phyloP scores from a whole-genome alignment of 2,113 vertebrate species.

The Nothocercus nigrocapillus region DNA sequence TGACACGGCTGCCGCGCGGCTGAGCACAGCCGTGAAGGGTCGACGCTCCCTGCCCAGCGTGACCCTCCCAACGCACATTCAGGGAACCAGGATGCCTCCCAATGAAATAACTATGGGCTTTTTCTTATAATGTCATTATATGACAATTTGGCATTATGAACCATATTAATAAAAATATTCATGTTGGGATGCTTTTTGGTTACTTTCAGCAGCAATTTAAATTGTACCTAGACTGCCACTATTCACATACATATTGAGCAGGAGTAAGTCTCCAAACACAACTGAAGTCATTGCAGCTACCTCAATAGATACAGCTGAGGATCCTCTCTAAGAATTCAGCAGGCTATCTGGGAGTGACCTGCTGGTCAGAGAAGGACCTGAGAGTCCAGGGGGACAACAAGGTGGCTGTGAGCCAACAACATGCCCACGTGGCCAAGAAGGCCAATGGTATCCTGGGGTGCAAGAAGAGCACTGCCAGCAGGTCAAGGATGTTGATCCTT shows the following conservation, averaged over 20 bases:
- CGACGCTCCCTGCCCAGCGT: rapidly evolving
- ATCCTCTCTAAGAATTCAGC: not conserved
- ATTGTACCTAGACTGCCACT: not conserved
- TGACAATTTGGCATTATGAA: not conserved
- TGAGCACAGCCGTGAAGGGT: not conserved
- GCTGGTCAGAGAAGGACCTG: not conserved
- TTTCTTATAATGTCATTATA: not conserved
- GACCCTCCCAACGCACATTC: not conserved
- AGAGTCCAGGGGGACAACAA: not conserved
- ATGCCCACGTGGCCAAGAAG: not conserved
- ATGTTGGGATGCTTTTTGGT: not conserved
- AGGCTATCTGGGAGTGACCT: not conserved
- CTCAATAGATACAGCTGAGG: not conserved
- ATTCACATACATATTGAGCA: not conserved
- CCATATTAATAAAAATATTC: not conserved
- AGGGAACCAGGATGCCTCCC: not conserved
- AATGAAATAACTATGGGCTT: not conserved
- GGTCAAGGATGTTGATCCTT: too few species aligned
- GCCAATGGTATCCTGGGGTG: too few species aligned
- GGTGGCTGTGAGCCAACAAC: not conserved
- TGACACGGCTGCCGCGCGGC: not conserved
- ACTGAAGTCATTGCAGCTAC: not conserved
- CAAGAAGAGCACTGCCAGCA: too few species aligned
- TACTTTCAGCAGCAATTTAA: not conserved
- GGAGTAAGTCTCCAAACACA: not conserved